These are phyloP conservation scores for Percina caprodes DNA, from an alignment of 2,113 vertebrate species.

Conservation along the genomic window DNA sequence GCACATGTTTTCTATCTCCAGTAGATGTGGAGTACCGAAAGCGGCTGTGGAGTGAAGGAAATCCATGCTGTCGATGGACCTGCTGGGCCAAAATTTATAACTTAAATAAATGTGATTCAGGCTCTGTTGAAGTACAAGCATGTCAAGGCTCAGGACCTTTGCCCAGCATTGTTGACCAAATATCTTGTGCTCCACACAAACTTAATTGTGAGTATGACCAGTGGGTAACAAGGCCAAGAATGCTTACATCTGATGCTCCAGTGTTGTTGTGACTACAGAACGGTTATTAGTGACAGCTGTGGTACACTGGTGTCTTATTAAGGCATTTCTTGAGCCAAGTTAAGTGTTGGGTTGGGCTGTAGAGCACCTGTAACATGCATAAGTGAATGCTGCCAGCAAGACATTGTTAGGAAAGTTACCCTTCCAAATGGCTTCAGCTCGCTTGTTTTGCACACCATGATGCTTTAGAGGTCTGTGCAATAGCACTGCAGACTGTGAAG, in stretches of 20 bases:
- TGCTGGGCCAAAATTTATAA: constrained; percentile 38
- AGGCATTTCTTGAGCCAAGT: constrained; percentile 18
- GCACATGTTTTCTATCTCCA: constrained; percentile 54
- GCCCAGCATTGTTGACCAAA: constrained; percentile 11
- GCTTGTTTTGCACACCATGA: constrained; percentile 11
- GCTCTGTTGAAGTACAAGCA: neutral
- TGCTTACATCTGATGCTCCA: constrained; percentile 4
- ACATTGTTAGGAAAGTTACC: constrained; percentile 9
- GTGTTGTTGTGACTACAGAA: constrained; percentile 28
- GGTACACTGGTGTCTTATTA: neutral
- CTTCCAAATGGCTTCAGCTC: constrained; percentile 25
- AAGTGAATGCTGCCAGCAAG: neutral
- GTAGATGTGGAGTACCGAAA: neutral
- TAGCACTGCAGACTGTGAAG: constrained; percentile 38
- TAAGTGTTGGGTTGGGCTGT: neutral
- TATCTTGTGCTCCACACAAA: constrained; percentile 5
- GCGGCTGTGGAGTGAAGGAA: neutral
- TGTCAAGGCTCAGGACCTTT: neutral
- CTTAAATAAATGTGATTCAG: constrained; percentile 9
- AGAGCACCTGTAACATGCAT: neutral
- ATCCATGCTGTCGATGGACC: constrained; percentile 44
- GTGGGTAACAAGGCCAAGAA: neutral
- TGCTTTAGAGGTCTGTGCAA: constrained; percentile 1
- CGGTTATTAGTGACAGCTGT: neutral
- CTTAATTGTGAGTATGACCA: neutral